A percentile compares a stretch with the other conserved stretches of the same genome.
phyloP scores from a whole-genome alignment of 2,113 vertebrate genomes.

The Parus major region DNA sequence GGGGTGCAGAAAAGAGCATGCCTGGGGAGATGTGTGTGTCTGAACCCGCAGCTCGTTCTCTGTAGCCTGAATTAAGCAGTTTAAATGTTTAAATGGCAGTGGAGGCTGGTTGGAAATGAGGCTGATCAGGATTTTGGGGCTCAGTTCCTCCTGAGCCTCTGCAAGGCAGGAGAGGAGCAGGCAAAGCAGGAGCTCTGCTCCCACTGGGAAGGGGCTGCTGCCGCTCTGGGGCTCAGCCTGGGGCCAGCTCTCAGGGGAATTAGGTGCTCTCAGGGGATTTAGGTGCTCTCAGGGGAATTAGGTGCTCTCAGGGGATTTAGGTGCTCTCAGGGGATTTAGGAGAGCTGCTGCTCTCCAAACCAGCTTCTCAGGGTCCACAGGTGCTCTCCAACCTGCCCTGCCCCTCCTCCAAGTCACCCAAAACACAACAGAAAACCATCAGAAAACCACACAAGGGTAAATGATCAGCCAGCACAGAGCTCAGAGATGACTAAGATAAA shows the following conservation, averaged over 20 bases:
- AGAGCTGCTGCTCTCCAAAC: too few relatives aligned
- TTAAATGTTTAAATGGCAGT: background rate
- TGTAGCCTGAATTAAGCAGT: background rate
- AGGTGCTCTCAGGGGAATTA: too few relatives aligned
- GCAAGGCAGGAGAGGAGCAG: background rate
- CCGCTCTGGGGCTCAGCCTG: too few relatives aligned
- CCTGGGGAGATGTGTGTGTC: background rate
- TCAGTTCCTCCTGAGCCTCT: background rate
- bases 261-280: too few relatives aligned
- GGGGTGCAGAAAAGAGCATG: background rate
- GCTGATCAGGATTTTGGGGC: background rate
- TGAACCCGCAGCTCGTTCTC: background rate
- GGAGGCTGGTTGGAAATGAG: background rate
- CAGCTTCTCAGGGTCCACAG: too few relatives aligned
- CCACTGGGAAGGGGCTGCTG: background rate
- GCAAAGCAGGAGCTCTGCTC: background rate
- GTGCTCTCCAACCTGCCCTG: background rate
- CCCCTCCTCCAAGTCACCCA: background rate
- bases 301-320: too few relatives aligned
- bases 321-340: too few relatives aligned
- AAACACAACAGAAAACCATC: background rate
- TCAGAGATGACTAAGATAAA: background rate
- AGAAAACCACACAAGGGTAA: fast-evolving
- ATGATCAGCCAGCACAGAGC: background rate
- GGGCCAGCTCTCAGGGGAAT: too few relatives aligned